Evolutionary conservation across 1,140 invertebrate genomes (phyloP), one percentile per base, ranked within the genome.

Genomic region (Babylonia areolata): DNA sequence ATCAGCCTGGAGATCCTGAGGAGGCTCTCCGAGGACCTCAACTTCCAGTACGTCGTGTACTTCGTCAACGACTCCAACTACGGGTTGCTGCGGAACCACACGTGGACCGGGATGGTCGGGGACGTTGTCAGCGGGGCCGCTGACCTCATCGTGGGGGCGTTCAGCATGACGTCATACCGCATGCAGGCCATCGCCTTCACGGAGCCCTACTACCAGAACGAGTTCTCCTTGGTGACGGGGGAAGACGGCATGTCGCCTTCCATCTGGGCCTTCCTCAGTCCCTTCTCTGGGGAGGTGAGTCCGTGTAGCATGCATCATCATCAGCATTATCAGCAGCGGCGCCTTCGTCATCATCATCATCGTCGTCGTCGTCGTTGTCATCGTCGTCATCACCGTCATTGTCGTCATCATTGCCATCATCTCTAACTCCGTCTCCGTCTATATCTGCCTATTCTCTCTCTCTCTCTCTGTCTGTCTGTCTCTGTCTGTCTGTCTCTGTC

Each of bases 1-100:
- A 95, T 98, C 40, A 96, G 97, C 15, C 97, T 98, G 95, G 97
- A 98, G 92, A 94, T 98, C 28, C 94, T 98, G 87, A 95, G 97
- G 90, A 96, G 97, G 90, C 95, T 98, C 75, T 96, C 97, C 5
- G 95, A 96, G 88, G 97, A 98, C 93, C 93, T 98, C 58, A 96
- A 97, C 90, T 98, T 98, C 92, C 96, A 97, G 81, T 98, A 97
- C 93, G 96, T 97, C 90, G 94, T 98, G 37, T 98, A 98, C 93
- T 96, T 98, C 58, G 97, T 98, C 92, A 97, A 92, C 54, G 90
- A 93, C 69, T 87, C 88, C 28, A 82, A 90, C 71, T 92, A 91
- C 85, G 93, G 93, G 17, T 88, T 86, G 1, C 54, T 87, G 3
- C 91, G 37, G 46, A 89, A 89, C 84, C 93, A 91, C 0, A 87